Base-by-base conservation (phyloP, 2,113 vertebrate genomes). In the Mesoclemmys tuberculata region DNA sequence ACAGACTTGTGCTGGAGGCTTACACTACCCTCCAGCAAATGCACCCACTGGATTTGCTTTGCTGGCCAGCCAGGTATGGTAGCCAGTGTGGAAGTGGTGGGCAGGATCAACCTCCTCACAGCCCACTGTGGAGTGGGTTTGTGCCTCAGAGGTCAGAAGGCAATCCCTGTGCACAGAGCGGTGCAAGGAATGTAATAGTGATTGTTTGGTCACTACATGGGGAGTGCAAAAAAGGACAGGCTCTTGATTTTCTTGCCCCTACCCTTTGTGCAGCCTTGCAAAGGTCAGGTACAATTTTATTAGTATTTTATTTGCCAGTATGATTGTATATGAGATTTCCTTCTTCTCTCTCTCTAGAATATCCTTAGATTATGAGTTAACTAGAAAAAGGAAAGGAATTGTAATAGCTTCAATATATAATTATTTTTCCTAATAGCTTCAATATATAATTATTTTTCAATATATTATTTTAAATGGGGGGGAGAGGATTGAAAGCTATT, bases 1-100 rank as follows among this genome's bases (percentile, higher is more conserved):
- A 75, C 6, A 44, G 16, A 4, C 35, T 68, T 49, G 31, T 3
- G 0, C 0, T 46, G 52, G 75, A 44, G 44, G n/a, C 24, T 26
- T 12, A 18, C 4, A 14, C 16, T 31, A 48, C 46, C 24, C 14
- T n/a, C 61, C n/a, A 82, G 58, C 8, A 21, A 21, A 18, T 22
- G 6, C 0, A 22, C 1, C 3, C 27, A 6, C 8, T 3, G 0
- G 3, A 6, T 78, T 51, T 77, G 24, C 41, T 87, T n/a, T 27
- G 5, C 18, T 41, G 16, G 11, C 51, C 48, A 71, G 61, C 35
- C 68, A 16, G 84, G 55, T 35, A 75, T 2, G 1, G 18, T 9
- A 26, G 52, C 77, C 74, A 22, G 9, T 6, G 2, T 8, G 3
- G 38, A 54, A 38, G 44, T 24, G 14, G 46, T 21, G 5, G 52